Evolutionary conservation across 2,113 vertebrate genomes (phyloP).

Genomic region (Paralichthys olivaceus): DNA sequence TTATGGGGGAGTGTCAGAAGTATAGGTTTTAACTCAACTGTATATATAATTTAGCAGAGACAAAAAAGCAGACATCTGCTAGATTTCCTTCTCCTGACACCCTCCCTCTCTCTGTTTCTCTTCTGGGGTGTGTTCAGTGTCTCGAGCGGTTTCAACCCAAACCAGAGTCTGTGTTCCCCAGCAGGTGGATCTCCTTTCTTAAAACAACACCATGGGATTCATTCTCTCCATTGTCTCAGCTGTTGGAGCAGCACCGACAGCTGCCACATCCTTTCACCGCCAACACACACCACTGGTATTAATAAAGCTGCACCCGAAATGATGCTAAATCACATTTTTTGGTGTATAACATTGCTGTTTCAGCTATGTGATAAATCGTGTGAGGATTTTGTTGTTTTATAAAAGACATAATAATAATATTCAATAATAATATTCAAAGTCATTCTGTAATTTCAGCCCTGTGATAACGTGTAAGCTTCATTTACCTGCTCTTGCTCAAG

Average conservation of each 20-base stretch:
- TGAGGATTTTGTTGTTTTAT: too few relatives aligned
- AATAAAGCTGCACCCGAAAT: neutral
- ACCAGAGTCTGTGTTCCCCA: constrained; percentile 38
- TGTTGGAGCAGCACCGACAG: neutral
- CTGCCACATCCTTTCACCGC: neutral
- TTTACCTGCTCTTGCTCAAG: constrained; percentile 64
- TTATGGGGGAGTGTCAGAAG: too few relatives aligned
- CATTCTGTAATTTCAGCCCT: too few relatives aligned
- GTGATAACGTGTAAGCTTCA: constrained; percentile 57
- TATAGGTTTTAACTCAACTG: neutral
- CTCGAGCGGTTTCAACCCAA: neutral
- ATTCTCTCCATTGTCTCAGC: neutral
- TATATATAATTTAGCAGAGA: neutral
- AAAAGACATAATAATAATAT: too few relatives aligned
- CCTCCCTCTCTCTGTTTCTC: neutral
- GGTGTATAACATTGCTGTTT: neutral
- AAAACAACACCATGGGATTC: neutral
- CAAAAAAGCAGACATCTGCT: neutral
- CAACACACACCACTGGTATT: neutral
- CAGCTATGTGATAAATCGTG: too few relatives aligned
- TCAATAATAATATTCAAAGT: too few relatives aligned
- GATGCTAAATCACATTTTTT: too few relatives aligned
- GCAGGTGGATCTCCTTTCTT: constrained; percentile 69
- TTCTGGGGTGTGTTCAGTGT: neutral
- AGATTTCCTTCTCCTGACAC: neutral